Evolutionary conservation across 37 sponge, comb jelly and placozoan species (phyloP).

Genomic region (Lycopodina hypogea): DNA sequence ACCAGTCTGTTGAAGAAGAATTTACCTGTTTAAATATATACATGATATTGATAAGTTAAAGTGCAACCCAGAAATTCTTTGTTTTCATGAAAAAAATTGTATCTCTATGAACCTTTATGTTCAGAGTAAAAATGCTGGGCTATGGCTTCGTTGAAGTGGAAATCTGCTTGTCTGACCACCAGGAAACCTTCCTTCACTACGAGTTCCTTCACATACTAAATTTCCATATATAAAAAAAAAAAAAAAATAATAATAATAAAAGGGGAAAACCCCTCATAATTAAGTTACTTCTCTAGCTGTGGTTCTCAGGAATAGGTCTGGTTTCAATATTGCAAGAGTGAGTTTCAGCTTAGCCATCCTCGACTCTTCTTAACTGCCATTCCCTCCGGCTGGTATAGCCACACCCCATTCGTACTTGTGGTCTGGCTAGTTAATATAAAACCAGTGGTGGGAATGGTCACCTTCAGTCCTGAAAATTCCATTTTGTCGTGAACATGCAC

Average conservation of each 20-base stretch:
- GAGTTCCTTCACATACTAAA: conserved; percentile 35
- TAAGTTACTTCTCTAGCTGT: conserved; percentile 36
- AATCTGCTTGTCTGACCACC: conserved; percentile 13
- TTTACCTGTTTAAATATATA: conserved; percentile 62
- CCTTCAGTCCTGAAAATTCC: too few species aligned
- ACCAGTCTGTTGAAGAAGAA: conserved; percentile 63
- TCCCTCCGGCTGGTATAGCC: too few species aligned
- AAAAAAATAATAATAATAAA: too few species aligned
- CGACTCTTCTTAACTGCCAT: background rate
- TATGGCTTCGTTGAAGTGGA: background rate
- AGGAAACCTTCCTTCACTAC: conserved; percentile 50
- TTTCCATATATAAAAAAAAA: background rate
- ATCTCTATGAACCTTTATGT: conserved; percentile 49
- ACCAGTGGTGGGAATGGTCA: too few species aligned
- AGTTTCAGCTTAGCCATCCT: conserved; percentile 33
- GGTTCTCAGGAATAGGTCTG: conserved; percentile 56
- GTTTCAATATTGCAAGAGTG: conserved; percentile 75
- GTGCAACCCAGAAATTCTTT: background rate
- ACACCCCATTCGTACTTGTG: too few species aligned
- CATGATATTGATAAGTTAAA: background rate
- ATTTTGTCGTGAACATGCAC: too few species aligned
- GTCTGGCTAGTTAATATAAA: too few species aligned
- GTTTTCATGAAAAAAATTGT: background rate
- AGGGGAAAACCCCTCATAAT: background rate
- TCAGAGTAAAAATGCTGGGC: conserved; percentile 45